Conservation (phyloP, 2,888 invertebrate genomes). For the Ryuthela nishihirai region DNA sequence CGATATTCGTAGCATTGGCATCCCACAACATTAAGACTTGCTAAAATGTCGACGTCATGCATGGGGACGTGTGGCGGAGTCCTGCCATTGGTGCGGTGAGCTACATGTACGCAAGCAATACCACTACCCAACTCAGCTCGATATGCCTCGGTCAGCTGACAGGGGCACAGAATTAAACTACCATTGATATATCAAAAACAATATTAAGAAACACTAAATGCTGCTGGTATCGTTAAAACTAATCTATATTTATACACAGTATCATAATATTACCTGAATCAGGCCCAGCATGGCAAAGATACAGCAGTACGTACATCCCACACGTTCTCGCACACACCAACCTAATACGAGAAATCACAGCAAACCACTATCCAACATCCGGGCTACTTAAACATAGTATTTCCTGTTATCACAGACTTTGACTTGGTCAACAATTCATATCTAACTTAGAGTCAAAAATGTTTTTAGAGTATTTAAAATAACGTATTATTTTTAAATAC, state of each 20-base stretch:
- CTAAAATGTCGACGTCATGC: slow-evolving; percentile 36
- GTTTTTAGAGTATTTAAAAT: background rate
- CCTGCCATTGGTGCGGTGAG: slow-evolving; percentile 37
- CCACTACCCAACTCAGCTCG: slow-evolving; percentile 22
- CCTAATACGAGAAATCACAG: slow-evolving; percentile 9
- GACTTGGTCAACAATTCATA: too few relatives aligned
- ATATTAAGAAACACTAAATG: too few relatives aligned
- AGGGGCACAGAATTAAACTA: background rate
- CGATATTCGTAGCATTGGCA: too few relatives aligned
- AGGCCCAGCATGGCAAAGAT: slow-evolving; percentile 29
- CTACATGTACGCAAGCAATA: slow-evolving; percentile 36
- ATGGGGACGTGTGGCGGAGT: slow-evolving; percentile 36
- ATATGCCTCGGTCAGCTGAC: slow-evolving; percentile 8
- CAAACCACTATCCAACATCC: slow-evolving; percentile 28
- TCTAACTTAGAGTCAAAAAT: too few relatives aligned
- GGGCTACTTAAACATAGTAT: slow-evolving; percentile 24
- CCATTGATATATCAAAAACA: too few relatives aligned
- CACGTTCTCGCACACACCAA: slow-evolving; percentile 4
- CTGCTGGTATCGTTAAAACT: too few relatives aligned
- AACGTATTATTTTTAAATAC: background rate
- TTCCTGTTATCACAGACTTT: slow-evolving; percentile 7
- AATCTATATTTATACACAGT: too few relatives aligned
- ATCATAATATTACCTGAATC: slow-evolving; percentile 23
- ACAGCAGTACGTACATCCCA: slow-evolving; percentile 19
- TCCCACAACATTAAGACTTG: too few relatives aligned